These are phyloP conservation scores for Yoshiicerus persimilis DNA, from an alignment of 1,140 invertebrate species.

Conservation along the genomic window DNA sequence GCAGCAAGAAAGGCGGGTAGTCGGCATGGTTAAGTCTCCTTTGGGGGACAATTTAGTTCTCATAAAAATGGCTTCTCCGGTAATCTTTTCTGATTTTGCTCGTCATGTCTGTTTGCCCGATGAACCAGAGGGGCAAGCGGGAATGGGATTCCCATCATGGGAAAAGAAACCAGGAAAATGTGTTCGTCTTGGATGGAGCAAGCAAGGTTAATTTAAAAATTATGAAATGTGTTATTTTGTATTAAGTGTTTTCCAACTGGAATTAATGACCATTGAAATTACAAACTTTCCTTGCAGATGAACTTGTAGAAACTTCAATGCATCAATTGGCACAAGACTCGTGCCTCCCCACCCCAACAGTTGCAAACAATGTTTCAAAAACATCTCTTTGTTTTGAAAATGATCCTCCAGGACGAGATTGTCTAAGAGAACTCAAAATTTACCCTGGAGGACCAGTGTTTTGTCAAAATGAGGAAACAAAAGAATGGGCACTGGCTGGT, in stretches of 20 bases:
- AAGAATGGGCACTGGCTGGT: constrained; percentile 47
- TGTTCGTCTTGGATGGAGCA: constrained; percentile 46
- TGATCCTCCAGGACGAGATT: constrained; percentile 39
- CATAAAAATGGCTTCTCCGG: constrained; percentile 73
- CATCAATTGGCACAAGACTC: constrained; percentile 39
- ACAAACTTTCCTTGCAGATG: constrained; percentile 25
- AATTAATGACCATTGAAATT: neutral
- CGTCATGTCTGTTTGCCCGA: constrained; percentile 75
- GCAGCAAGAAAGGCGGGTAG: constrained; percentile 80
- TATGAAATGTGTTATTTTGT: neutral
- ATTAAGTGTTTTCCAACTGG: neutral
- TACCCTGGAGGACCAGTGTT: constrained; percentile 45
- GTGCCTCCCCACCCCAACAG: constrained; percentile 3
- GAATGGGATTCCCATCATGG: constrained; percentile 42
- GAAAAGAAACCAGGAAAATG: constrained; percentile 38
- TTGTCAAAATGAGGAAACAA: constrained; percentile 49
- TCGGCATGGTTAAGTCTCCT: constrained; percentile 85
- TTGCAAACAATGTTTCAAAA: constrained; percentile 8
- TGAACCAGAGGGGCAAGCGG: constrained; percentile 34
- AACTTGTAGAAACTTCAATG: constrained; percentile 48
- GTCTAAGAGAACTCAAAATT: constrained; percentile 43
- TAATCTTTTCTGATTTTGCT: constrained; percentile 77
- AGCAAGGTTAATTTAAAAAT: constrained; percentile 35
- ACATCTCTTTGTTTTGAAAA: constrained; percentile 47
- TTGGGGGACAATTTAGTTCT: constrained; percentile 82